phyloP scores from a whole-genome alignment of 2,888 invertebrate species.

The Lathronympha strigana region DNA sequence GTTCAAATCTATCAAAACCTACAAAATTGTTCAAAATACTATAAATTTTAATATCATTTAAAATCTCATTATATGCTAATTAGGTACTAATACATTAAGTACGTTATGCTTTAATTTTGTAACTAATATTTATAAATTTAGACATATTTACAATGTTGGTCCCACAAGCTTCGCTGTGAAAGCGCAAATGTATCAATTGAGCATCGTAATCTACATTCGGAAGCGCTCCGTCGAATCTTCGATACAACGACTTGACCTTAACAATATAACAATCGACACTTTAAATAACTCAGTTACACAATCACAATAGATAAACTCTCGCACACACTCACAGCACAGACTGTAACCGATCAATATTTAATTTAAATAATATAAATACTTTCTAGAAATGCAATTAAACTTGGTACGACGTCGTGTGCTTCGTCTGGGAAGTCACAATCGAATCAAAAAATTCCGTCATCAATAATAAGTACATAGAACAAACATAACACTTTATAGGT shows the following conservation, averaged over 20 bases:
- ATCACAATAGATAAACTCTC: constrained; percentile 66
- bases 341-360: constrained; percentile 74
- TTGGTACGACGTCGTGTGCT: constrained; percentile 77
- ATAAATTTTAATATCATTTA: constrained; percentile 68
- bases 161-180: constrained; percentile 77
- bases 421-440: constrained; percentile 59
- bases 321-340: constrained; percentile 80
- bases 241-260: constrained; percentile 61
- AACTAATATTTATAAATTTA: constrained; percentile 76
- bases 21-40: constrained; percentile 75
- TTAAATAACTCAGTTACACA: constrained; percentile 81
- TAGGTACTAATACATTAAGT: constrained; percentile 78
- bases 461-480: constrained; percentile 78
- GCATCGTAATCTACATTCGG: constrained; percentile 72
- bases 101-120: constrained; percentile 70
- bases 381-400: constrained; percentile 82
- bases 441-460: constrained; percentile 68
- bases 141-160: constrained; percentile 75
- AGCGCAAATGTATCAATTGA: constrained; percentile 80
- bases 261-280: constrained; percentile 74
- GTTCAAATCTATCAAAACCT: constrained; percentile 71
- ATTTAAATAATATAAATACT: constrained; percentile 81
- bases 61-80: constrained; percentile 80
- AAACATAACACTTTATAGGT: constrained; percentile 80
- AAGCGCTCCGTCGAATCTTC: constrained; percentile 64